Conservation (phyloP, 2,113 vertebrate species). For the Gallinago paraguaiae region DNA sequence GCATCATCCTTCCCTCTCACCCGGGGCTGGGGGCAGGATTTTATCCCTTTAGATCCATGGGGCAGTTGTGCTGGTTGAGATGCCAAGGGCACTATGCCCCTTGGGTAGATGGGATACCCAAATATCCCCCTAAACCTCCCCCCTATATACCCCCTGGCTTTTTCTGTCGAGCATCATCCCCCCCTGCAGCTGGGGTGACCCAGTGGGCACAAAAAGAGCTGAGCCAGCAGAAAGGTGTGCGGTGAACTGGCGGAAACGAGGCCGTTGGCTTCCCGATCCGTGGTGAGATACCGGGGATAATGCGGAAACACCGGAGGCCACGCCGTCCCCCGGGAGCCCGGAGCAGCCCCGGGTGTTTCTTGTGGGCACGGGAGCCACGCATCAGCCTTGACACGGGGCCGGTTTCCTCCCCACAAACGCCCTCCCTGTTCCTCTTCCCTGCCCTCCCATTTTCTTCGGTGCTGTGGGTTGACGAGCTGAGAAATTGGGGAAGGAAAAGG, state of each 20-base stretch:
- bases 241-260: background rate
- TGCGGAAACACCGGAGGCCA: fast-evolving
- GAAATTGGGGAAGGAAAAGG: slow-evolving; percentile 14
- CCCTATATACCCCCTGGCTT: too few species aligned
- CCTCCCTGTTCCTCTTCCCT: background rate
- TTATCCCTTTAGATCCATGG: background rate
- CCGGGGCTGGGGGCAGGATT: background rate
- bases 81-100: fast-evolving
- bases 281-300: background rate
- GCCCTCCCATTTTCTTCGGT: fast-evolving
- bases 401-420: background rate
- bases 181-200: fast-evolving
- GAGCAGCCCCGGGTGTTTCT: background rate
- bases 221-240: background rate
- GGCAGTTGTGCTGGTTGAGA: background rate
- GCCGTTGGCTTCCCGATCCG: background rate
- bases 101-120: background rate
- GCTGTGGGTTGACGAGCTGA: background rate
- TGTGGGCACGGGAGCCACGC: background rate
- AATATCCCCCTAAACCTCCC: fast-evolving
- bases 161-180: fast-evolving
- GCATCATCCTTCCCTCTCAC: fast-evolving
- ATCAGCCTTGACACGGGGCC: background rate
- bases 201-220: background rate
- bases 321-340: background rate